Percentiles rank a stretch among this genome's conserved stretches.
phyloP scores from a whole-genome alignment of 2,888 invertebrate species.

The Abrostola triplasia region DNA sequence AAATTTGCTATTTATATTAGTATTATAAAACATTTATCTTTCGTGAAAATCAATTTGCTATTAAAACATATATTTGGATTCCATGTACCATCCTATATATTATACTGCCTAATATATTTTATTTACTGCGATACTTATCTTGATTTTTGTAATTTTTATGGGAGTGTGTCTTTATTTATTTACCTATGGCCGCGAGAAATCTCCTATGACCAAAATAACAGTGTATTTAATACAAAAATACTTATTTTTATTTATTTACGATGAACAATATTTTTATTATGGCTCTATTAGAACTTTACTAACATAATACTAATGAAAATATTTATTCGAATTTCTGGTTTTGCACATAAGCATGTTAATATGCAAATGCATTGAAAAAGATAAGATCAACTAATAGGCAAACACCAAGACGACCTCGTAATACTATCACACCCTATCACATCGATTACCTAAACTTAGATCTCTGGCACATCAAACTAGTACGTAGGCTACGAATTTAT shows the following conservation, averaged over 20 bases:
- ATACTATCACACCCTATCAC: too few species aligned
- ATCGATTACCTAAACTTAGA: too few species aligned
- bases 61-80: not conserved
- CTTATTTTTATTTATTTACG: not conserved
- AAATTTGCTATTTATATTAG: too few species aligned
- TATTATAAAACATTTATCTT: not conserved
- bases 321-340: too few species aligned
- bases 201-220: not conserved
- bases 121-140: not conserved
- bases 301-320: too few species aligned
- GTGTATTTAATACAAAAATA: not conserved
- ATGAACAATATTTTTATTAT: not conserved
- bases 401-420: too few species aligned
- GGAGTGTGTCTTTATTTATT: not conserved
- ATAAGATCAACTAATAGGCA: too few species aligned
- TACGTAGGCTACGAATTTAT: not conserved
- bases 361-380: too few species aligned
- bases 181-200: not conserved
- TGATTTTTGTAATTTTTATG: not conserved
- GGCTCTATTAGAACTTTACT: not conserved
- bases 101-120: not conserved
- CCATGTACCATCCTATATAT: not conserved
- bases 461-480: not conserved
- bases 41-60: not conserved
- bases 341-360: too few species aligned